A percentile compares a stretch with the other conserved stretches of the same genome.
These are phyloP conservation scores for Halictus quadricinctus DNA, from an alignment of 2,888 invertebrate species.

Conservation along the genomic window DNA sequence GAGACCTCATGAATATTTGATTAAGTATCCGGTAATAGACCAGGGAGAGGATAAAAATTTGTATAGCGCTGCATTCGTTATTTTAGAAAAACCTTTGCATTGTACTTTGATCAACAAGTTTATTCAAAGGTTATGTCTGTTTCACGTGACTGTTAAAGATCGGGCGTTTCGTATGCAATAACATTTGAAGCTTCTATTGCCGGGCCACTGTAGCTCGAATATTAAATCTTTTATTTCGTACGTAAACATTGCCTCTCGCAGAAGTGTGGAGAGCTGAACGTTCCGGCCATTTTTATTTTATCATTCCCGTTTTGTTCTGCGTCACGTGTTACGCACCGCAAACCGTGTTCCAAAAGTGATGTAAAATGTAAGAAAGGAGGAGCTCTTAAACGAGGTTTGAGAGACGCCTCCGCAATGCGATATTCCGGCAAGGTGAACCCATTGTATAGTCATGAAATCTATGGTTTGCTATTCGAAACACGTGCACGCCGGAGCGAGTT, in stretches of 20 bases:
- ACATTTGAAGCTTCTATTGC: background rate
- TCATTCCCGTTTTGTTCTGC: background rate
- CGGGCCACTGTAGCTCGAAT: background rate
- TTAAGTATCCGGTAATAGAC: background rate
- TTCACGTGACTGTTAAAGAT: no score
- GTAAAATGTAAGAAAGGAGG: slow-evolving; percentile 8
- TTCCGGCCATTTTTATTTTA: background rate
- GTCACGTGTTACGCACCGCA: background rate
- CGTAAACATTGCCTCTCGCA: background rate
- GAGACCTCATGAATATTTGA: background rate
- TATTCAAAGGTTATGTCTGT: no score
- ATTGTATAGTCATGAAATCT: slow-evolving; percentile 51
- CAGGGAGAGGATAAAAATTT: background rate
- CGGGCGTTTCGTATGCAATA: no score
- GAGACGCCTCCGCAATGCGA: slow-evolving; percentile 19
- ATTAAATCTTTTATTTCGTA: background rate
- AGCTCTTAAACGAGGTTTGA: slow-evolving; percentile 7
- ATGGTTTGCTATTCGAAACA: slow-evolving; percentile 55
- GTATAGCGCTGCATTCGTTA: background rate
- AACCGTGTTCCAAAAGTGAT: background rate
- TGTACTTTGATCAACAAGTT: no score
- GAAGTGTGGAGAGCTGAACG: background rate
- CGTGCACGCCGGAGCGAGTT: slow-evolving; percentile 40
- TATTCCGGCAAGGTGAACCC: slow-evolving; percentile 18
- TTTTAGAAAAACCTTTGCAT: background rate